Evolutionary conservation across 2,888 invertebrate genomes (phyloP).

Genomic region (Acrobasis repandana): DNA sequence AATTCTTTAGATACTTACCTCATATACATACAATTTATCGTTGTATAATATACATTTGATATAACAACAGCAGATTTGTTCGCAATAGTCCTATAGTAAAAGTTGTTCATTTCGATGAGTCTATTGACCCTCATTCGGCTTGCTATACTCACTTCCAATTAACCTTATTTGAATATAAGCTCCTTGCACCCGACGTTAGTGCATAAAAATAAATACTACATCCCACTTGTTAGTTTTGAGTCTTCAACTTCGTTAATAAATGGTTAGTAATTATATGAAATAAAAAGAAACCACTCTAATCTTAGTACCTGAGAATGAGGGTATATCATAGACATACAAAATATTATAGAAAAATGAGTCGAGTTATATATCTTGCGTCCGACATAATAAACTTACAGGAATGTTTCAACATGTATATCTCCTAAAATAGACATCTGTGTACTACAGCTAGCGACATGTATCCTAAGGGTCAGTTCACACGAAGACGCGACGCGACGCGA

Average conservation of each 20-base stretch:
- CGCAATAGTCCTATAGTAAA: background rate
- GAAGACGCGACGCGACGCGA: too few species aligned
- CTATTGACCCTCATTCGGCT: too few species aligned
- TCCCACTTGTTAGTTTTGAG: constrained; percentile 33
- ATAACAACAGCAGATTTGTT: too few species aligned
- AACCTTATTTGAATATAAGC: constrained; percentile 1
- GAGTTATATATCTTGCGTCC: constrained; percentile 34
- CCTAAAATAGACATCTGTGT: constrained; percentile 39
- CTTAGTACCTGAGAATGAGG: constrained; percentile 29
- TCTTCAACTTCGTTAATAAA: constrained; percentile 37
- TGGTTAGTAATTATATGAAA: constrained; percentile 36
- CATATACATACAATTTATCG: too few species aligned
- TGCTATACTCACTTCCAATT: too few species aligned
- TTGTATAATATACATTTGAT: too few species aligned
- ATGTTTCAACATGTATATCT: constrained; percentile 54
- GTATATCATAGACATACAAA: constrained; percentile 27
- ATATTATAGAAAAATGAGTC: constrained; percentile 34
- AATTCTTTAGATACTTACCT: too few species aligned
- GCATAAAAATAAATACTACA: constrained; percentile 24
- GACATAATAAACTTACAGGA: constrained; percentile 56
- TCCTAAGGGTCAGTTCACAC: too few species aligned
- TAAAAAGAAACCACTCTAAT: constrained; percentile 28
- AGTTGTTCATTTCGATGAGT: too few species aligned
- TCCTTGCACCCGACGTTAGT: constrained; percentile 23
- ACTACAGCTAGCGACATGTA: constrained; percentile 56